A percentile compares a stretch with the other conserved stretches of the same genome.
Conservation (phyloP, 1,140 invertebrate species). For the Heliconius nattereri region DNA sequence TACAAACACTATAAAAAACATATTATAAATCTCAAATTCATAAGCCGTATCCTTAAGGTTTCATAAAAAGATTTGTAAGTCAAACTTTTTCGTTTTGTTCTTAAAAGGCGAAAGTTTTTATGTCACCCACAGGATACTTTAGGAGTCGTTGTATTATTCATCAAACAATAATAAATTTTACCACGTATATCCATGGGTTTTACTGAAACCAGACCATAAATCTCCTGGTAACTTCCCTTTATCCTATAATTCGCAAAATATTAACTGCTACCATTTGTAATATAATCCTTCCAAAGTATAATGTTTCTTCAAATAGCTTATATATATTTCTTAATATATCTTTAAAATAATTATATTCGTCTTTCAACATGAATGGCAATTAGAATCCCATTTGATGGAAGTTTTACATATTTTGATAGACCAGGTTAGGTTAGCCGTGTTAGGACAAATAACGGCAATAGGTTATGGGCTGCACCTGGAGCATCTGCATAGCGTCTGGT, state of each 20-base stretch:
- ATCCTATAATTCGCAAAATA: conserved; percentile 16
- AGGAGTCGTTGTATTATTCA: conserved; percentile 27
- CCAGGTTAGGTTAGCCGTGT: no score
- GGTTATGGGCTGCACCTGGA: no score
- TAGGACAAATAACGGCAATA: no score
- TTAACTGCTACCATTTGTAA: conserved; percentile 25
- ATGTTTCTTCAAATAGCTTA: not conserved
- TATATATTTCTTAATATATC: not conserved
- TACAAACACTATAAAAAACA: not conserved
- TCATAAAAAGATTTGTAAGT: not conserved
- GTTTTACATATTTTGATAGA: no score
- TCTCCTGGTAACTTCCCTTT: not conserved
- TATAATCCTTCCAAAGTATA: not conserved
- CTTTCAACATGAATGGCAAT: not conserved
- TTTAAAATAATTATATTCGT: not conserved
- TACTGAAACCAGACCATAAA: conserved; percentile 16
- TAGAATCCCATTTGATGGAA: no score
- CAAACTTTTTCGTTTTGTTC: conserved; percentile 12
- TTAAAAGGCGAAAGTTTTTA: not conserved
- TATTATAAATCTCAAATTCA: conserved; percentile 2
- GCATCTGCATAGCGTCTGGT: no score
- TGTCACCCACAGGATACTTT: not conserved
- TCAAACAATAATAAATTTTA: conserved; percentile 20
- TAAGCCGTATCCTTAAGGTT: conserved; percentile 1
- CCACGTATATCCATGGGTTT: conserved; percentile 18